Percentiles rank a stretch among this genome's conserved stretches.
phyloP scores from a whole-genome alignment of 2,113 vertebrate genomes.

The Motacilla alba region DNA sequence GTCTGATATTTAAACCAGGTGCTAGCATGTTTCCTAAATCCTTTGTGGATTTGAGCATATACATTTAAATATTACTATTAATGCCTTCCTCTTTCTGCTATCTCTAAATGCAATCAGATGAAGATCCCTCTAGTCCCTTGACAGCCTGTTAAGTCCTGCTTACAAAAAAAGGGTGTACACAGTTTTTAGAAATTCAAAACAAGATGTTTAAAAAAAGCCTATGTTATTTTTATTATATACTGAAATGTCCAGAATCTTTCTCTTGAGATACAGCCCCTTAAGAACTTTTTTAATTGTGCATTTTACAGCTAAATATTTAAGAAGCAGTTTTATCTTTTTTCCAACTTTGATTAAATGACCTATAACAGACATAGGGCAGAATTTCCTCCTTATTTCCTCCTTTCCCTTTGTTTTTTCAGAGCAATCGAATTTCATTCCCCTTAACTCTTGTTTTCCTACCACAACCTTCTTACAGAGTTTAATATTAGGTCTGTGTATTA shows the following conservation, averaged over 20 bases:
- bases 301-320: background rate
- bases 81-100: background rate
- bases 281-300: background rate
- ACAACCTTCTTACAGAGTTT: background rate
- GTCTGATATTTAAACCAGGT: background rate
- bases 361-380: background rate
- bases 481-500: background rate
- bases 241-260: background rate
- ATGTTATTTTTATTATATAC: background rate
- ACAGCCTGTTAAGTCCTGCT: background rate
- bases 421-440: background rate
- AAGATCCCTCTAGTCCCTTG: background rate
- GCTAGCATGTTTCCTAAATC: background rate
- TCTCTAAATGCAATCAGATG: background rate
- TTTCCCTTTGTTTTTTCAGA: background rate
- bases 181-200: background rate
- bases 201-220: accelerated
- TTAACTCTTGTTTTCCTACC: background rate
- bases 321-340: background rate
- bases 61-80: background rate
- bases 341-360: background rate
- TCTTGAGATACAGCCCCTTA: background rate
- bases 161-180: accelerated
- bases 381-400: background rate
- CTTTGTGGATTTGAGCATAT: background rate